phyloP scores from a whole-genome alignment of 1,140 invertebrate species.

The Polypedilum vanderplanki region DNA sequence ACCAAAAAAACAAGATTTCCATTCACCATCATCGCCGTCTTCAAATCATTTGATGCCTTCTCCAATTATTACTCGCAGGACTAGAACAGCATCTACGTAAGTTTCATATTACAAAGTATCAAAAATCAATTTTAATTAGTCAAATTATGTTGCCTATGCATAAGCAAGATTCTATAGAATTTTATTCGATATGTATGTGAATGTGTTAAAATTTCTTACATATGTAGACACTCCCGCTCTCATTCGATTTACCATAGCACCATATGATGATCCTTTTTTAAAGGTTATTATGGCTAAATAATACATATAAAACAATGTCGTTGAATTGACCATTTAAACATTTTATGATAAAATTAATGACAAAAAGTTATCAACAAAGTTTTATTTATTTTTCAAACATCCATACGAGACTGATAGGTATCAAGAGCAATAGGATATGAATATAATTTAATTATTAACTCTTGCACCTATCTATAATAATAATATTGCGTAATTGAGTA shows the following conservation, averaged over 20 bases:
- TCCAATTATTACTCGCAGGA: conserved; percentile 63
- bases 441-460: no score
- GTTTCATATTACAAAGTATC: conserved; percentile 36
- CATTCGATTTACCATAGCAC: not conserved
- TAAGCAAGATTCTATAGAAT: not conserved
- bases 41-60: not conserved
- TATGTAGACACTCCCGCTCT: not conserved
- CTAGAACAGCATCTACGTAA: conserved; percentile 71
- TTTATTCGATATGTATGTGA: not conserved
- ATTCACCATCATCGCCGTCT: not conserved
- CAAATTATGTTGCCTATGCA: not conserved
- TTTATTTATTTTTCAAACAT: no score
- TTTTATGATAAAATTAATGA: no score
- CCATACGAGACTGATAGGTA: no score
- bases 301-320: not conserved
- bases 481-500: no score
- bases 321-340: no score
- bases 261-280: conserved; percentile 21
- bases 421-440: no score
- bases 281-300: conserved; percentile 25
- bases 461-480: no score
- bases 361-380: no score
- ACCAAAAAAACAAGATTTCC: not conserved
- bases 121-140: not conserved
- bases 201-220: not conserved